A percentile compares a stretch with the other conserved stretches of the same genome.
Evolutionary conservation across 2,888 invertebrate genomes (phyloP).

Genomic region (Ormyrus nitidulus): DNA sequence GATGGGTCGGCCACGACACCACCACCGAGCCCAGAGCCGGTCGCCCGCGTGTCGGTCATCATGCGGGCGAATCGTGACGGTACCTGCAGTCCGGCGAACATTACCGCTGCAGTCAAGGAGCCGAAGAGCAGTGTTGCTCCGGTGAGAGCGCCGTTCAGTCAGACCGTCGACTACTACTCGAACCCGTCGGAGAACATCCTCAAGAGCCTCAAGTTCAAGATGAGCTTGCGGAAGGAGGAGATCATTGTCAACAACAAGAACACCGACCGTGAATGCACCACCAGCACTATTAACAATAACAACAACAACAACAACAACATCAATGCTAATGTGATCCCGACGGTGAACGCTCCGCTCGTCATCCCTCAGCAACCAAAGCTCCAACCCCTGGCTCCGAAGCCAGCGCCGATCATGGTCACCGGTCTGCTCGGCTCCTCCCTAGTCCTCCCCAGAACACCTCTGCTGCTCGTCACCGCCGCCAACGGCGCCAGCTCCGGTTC

Average conservation of each 20-base stretch:
- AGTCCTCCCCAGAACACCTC: conserved; percentile 70
- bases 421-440: conserved; percentile 68
- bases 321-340: neutral
- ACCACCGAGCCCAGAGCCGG: conserved; percentile 72
- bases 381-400: conserved; percentile 68
- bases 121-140: neutral
- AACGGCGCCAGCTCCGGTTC: conserved; percentile 40
- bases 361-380: conserved; percentile 48
- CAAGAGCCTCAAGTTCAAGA: conserved; percentile 84
- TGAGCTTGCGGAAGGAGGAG: conserved; percentile 80
- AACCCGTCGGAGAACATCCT: conserved; percentile 79
- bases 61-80: conserved; percentile 91
- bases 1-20: conserved; percentile 76
- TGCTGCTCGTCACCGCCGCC: conserved; percentile 65
- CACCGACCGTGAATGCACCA: conserved; percentile 75
- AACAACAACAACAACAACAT: conserved; percentile 18
- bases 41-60: conserved; percentile 83
- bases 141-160: neutral
- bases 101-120: conserved; percentile 20
- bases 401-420: conserved; percentile 70
- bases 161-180: conserved; percentile 25
- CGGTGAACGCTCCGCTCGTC: neutral
- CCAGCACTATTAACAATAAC: neutral
- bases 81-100: conserved; percentile 77
- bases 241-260: conserved; percentile 81